These are phyloP conservation scores for Platycheirus albimanus DNA, from an alignment of 2,888 invertebrate genomes.

Conservation along the genomic window DNA sequence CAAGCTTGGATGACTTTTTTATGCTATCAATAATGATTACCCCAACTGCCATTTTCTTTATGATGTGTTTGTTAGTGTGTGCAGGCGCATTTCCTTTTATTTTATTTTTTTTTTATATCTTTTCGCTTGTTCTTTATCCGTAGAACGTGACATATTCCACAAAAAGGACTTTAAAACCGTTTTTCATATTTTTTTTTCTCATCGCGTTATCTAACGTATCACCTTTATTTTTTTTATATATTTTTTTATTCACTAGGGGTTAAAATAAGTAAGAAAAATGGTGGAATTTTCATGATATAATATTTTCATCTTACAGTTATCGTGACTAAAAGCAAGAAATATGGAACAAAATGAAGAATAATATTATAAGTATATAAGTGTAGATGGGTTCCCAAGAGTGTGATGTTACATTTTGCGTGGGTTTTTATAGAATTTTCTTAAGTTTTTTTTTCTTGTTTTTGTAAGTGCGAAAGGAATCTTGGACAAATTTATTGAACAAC, in stretches of 20 bases:
- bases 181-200: conserved; percentile 38
- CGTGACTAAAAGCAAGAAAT: conserved; percentile 70
- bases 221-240: conserved; percentile 54
- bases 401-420: conserved; percentile 48
- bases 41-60: conserved; percentile 28
- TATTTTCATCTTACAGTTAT: conserved; percentile 71
- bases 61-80: conserved; percentile 8
- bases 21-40: conserved; percentile 67
- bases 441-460: conserved; percentile 1
- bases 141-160: conserved; percentile 64
- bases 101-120: conserved; percentile 49
- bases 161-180: conserved; percentile 56
- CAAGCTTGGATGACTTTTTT: conserved; percentile 34
- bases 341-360: conserved; percentile 56
- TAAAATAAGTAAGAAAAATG: conserved; percentile 71
- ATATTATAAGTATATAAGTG: conserved; percentile 25
- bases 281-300: conserved; percentile 64
- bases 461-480: too few relatives aligned
- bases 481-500: too few relatives aligned
- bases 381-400: conserved; percentile 26
- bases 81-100: conserved; percentile 54
- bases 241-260: conserved; percentile 60
- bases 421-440: conserved; percentile 19
- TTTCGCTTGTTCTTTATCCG: conserved; percentile 60
- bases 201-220: conserved; percentile 54